These are phyloP conservation scores for Crambe crambe DNA, from an alignment of 37 sponge, comb jelly and placozoan genomes.

Conservation along the genomic window DNA sequence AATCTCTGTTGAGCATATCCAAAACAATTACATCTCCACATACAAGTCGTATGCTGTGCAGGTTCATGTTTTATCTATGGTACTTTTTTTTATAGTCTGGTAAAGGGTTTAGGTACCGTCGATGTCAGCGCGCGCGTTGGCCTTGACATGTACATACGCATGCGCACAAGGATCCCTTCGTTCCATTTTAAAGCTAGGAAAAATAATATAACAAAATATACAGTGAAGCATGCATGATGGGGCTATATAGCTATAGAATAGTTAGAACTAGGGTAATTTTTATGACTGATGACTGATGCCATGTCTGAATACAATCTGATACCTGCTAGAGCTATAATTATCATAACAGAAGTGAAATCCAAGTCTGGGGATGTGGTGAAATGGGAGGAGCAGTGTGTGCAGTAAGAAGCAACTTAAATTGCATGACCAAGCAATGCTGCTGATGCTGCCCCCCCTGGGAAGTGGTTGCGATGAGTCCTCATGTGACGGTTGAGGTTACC, in stretches of 20 bases:
- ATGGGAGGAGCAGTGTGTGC: neutral
- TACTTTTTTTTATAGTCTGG: neutral
- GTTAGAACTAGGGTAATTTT: no score
- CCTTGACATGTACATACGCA: neutral
- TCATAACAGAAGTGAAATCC: neutral
- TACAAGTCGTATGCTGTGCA: neutral
- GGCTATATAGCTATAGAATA: no score
- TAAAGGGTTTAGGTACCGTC: no score
- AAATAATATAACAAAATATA: no score
- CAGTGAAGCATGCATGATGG: no score
- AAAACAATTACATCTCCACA: neutral
- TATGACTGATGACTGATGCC: no score
- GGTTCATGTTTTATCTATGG: neutral
- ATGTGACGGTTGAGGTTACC: conserved; percentile 93
- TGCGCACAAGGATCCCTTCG: no score
- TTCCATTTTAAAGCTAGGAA: no score
- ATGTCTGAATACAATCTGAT: no score
- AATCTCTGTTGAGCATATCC: neutral
- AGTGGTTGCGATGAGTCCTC: conserved; percentile 84
- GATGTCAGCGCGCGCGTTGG: neutral
- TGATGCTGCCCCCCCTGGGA: no score
- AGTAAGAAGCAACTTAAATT: neutral
- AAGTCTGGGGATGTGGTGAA: neutral
- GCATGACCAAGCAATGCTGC: conserved; percentile 7
- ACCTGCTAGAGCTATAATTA: neutral